Evolutionary conservation across 2,797 vertebrate species (phyloP).

Genomic region (Pachyuromys duprasi): DNA sequence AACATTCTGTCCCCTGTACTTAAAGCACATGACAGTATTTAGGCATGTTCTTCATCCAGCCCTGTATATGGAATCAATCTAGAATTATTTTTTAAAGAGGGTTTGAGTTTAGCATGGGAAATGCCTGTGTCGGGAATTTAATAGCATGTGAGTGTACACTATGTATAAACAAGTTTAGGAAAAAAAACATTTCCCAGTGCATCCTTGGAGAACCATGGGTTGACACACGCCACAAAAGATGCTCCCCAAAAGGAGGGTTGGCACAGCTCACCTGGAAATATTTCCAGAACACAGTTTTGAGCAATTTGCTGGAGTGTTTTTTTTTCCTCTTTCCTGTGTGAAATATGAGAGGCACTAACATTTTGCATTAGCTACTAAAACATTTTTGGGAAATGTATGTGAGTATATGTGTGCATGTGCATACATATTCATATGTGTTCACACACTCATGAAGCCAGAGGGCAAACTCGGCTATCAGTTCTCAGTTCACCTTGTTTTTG

Average conservation of each 20-base stretch:
- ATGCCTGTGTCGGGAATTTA: constrained; percentile 62
- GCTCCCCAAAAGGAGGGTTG: neutral
- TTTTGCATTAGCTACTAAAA: neutral
- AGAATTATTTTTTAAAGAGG: constrained; percentile 64
- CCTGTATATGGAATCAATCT: constrained; percentile 65
- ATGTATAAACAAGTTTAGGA: constrained; percentile 63
- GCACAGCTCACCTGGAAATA: neutral
- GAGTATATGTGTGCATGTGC: too few relatives aligned
- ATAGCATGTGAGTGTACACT: constrained; percentile 3
- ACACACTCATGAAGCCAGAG: neutral
- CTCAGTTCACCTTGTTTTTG: neutral
- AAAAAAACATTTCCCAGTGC: rapidly evolving
- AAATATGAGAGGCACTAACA: neutral
- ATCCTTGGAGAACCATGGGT: neutral
- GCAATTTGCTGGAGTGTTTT: neutral
- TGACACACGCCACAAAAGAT: neutral
- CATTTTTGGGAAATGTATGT: neutral
- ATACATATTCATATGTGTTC: neutral
- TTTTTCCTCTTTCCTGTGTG: neutral
- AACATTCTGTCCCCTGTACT: constrained; percentile 50
- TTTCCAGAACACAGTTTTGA: constrained; percentile 56
- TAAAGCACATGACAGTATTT: constrained; percentile 41
- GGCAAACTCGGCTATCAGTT: neutral
- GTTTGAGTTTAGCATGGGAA: constrained; percentile 72
- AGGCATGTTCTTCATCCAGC: neutral